Percentiles rank a stretch among this genome's conserved stretches.
phyloP scores from a whole-genome alignment of 2,113 vertebrate genomes.

The Tupaia chinensis region DNA sequence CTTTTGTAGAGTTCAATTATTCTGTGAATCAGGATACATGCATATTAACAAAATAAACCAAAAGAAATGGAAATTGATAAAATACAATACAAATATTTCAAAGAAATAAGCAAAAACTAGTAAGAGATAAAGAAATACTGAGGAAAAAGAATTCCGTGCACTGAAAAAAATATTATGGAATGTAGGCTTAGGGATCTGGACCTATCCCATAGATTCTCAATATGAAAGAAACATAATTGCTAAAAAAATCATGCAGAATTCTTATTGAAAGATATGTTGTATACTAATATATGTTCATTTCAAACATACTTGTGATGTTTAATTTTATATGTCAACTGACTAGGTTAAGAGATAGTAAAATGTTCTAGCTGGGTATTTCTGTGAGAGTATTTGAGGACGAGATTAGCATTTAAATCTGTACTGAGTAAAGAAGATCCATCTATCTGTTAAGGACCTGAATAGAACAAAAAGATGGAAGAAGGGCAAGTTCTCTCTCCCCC shows the following conservation, averaged over 20 bases:
- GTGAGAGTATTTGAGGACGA: neutral
- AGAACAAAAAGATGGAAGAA: neutral
- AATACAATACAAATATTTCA: slow-evolving; percentile 3
- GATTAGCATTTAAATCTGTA: neutral
- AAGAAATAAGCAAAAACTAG: neutral
- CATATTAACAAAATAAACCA: neutral
- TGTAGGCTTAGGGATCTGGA: neutral
- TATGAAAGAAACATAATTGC: neutral
- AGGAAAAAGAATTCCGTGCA: neutral
- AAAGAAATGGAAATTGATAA: neutral
- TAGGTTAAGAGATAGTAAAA: neutral
- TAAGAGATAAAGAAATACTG: neutral
- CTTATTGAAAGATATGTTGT: neutral
- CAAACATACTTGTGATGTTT: neutral
- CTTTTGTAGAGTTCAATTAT: neutral
- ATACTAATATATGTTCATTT: neutral
- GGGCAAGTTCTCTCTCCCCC: too few relatives aligned
- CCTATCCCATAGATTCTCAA: neutral
- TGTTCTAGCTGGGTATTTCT: neutral
- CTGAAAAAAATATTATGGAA: neutral
- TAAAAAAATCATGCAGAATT: neutral
- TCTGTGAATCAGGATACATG: slow-evolving; percentile 13
- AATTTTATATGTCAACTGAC: neutral
- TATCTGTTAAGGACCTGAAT: neutral
- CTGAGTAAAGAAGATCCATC: neutral